phyloP scores from a whole-genome alignment of 1,140 invertebrate species.

The Ylistrum balloti region DNA sequence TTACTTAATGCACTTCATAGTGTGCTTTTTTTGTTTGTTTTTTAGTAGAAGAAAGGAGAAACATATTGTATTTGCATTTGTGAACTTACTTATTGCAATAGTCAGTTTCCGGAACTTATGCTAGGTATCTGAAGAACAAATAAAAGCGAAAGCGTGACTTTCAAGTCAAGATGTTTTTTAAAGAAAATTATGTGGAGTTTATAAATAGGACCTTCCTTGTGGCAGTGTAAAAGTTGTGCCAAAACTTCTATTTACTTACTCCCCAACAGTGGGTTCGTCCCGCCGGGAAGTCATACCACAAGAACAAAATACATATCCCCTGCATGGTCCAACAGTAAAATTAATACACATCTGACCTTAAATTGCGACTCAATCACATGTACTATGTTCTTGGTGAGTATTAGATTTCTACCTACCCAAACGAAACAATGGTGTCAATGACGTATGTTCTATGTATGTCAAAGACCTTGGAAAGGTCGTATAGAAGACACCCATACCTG shows the following conservation, averaged over 20 bases:
- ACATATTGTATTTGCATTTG: too few relatives aligned
- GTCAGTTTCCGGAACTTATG: too few relatives aligned
- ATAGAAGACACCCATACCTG: too few relatives aligned
- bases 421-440: background rate
- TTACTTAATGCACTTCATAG: too few relatives aligned
- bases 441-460: background rate
- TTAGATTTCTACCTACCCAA: background rate
- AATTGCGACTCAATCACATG: background rate
- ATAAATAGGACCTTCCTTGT: too few relatives aligned
- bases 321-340: background rate
- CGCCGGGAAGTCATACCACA: background rate
- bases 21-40: too few relatives aligned
- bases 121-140: background rate
- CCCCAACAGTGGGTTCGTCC: background rate
- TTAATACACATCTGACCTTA: background rate
- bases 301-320: conserved; percentile 28
- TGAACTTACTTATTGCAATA: too few relatives aligned
- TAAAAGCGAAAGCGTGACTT: background rate
- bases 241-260: background rate
- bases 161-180: background rate
- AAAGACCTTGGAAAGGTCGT: too few relatives aligned
- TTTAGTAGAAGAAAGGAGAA: too few relatives aligned
- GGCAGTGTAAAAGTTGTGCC: background rate
- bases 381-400: background rate
- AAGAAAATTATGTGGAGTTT: background rate